phyloP scores from a whole-genome alignment of 1,140 invertebrate genomes.

The Kradibia gibbosae region DNA sequence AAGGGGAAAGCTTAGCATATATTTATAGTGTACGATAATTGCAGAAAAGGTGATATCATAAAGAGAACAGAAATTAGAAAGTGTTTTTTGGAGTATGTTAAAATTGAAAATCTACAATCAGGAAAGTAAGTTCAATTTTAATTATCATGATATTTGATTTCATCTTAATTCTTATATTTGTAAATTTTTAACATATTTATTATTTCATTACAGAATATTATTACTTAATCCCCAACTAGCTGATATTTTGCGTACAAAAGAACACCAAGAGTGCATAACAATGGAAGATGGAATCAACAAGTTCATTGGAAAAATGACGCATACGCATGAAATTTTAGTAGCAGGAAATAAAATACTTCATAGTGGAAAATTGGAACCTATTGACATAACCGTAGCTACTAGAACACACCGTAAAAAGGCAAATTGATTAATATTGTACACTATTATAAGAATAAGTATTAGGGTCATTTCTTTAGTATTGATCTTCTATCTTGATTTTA shows the following conservation, averaged over 20 bases:
- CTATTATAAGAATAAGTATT: background rate
- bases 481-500: conserved; percentile 62
- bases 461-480: background rate
- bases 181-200: background rate
- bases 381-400: conserved; percentile 84
- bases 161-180: conserved; percentile 25
- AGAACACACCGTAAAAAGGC: conserved; percentile 92
- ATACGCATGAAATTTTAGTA: conserved; percentile 80
- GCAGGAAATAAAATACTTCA: conserved; percentile 76
- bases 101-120: conserved; percentile 79
- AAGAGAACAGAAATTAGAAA: conserved; percentile 79
- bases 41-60: conserved; percentile 84
- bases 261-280: conserved; percentile 70
- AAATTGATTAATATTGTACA: conserved; percentile 15
- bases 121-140: conserved; percentile 62
- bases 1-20: background rate
- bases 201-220: conserved; percentile 69
- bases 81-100: conserved; percentile 85
- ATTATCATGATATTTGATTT: background rate
- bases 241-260: conserved; percentile 66
- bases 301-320: conserved; percentile 82
- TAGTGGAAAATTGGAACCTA: conserved; percentile 84
- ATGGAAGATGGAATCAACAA: conserved; percentile 84
- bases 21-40: conserved; percentile 58
- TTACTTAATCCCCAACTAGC: conserved; percentile 74